Conservation (phyloP, 2,888 invertebrate species). For the Lasioglossum morio region DNA sequence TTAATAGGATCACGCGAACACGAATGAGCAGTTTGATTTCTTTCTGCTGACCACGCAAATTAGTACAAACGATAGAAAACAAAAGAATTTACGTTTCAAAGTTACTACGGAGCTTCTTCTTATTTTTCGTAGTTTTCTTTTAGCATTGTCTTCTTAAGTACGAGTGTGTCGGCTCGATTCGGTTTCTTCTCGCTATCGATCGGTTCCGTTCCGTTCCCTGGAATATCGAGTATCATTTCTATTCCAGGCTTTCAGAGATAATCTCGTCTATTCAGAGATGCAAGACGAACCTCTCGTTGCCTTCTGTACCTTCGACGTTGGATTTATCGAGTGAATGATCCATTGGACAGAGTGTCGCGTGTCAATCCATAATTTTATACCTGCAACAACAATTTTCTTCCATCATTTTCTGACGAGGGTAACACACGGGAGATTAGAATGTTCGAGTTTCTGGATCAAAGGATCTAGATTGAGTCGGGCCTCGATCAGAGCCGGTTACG, state of each 20-base stretch:
- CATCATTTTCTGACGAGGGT: neutral
- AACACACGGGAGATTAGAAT: neutral
- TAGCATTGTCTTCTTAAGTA: neutral
- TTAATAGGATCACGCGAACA: neutral
- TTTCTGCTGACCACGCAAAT: neutral
- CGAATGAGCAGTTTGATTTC: neutral
- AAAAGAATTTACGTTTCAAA: neutral
- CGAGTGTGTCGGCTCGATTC: neutral
- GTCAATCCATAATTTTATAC: neutral
- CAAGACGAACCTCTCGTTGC: neutral
- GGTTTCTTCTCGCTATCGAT: neutral
- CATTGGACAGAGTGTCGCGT: neutral
- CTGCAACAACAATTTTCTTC: neutral
- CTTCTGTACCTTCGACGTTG: neutral
- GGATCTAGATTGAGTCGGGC: neutral
- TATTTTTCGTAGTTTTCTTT: neutral
- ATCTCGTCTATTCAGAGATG: neutral
- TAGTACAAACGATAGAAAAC: neutral
- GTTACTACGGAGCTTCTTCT: neutral
- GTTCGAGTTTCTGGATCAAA: neutral
- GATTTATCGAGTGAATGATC: neutral
- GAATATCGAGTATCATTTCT: neutral
- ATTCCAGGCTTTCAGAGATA: neutral
- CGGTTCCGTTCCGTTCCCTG: neutral
- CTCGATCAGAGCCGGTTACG: neutral